Evolutionary conservation across 1,140 invertebrate species (phyloP), one percentile per base, ranked within the genome.

Genomic region (Rhizoglyphus robini): DNA sequence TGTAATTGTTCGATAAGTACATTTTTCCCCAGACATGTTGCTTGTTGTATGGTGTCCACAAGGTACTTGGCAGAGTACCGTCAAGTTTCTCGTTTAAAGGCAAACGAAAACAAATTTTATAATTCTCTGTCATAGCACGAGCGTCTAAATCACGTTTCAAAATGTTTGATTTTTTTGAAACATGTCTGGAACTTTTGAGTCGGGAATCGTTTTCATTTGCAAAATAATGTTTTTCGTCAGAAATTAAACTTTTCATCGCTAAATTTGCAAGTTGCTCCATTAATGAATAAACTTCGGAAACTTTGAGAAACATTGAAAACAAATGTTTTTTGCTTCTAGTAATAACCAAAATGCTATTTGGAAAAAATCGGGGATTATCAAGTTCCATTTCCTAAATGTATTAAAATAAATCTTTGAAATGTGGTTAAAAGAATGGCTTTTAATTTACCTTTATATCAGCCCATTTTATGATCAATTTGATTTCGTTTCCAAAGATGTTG

Each of bases 21-120:
- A 98, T 80, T 69, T 84, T 83, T n/a, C 95, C 95, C 77, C 83
- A 83, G 62, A 90, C 86, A 72, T 91, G 84, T 69, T 83, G 83
- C 73, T 95, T 95, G 73, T 94, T 89, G 72, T 92, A 97, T 0
- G 92, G 93, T n/a, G 93, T 95, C 86, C 89, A 93, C 25, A 97
- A 76, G 1, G 86, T 85, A 74, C 88, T 91, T 71, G 89, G 86
- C 38, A 88, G 87, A 67, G 85, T 86, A 0, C 95, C 94, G 78
- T 98, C 94, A 36, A 97, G 78, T 76, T 93, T 95, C 77, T 96
- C 94, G 29, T 75, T 78, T 47, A 83, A 80, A 1, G 93, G 92
- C 65, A 98, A 80, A 65, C 89, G 81, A 74, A 96, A 97, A 66
- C 85, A 81, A 54, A 86, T 79, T 34, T 81, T 77, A 71, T 80